phyloP scores from a whole-genome alignment of 2,113 vertebrate genomes.

The Epinephelus cyanopodus region DNA sequence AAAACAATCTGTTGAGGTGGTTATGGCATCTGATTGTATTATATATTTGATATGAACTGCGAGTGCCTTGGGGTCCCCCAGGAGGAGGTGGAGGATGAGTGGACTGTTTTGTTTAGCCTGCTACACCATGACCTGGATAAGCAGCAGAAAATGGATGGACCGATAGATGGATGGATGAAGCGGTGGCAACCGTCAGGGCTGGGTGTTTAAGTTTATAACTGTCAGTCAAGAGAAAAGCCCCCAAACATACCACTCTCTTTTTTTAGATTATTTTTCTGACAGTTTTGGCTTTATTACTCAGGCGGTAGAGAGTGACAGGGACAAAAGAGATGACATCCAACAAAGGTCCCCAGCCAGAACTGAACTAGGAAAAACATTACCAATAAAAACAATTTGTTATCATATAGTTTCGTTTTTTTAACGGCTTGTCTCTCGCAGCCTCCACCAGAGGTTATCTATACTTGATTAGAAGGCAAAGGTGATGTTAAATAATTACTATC shows the following conservation, averaged over 20 bases:
- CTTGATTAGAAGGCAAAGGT: not conserved
- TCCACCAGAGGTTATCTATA: not conserved
- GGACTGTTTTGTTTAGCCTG: not conserved
- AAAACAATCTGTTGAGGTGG: conserved; percentile 12
- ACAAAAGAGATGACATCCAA: not conserved
- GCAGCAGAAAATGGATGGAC: not conserved
- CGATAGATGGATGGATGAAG: conserved; percentile 9
- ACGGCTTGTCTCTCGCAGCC: not conserved
- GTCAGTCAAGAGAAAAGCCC: conserved; percentile 26
- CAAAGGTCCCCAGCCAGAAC: not conserved
- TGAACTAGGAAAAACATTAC: not conserved
- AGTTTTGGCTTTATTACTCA: conserved; percentile 8
- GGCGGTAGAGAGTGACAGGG: conserved; percentile 7
- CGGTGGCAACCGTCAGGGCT: conserved; percentile 11
- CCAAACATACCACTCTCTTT: not conserved
- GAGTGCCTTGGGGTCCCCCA: not conserved
- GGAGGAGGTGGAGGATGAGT: not conserved
- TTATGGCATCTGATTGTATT: conserved; percentile 5
- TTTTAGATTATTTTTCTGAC: conserved; percentile 33
- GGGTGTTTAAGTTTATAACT: conserved; percentile 15
- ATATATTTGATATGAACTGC: not conserved
- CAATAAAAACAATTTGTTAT: not conserved
- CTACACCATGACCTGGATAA: not conserved
- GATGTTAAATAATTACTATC: not conserved
- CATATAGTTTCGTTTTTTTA: not conserved